Percentiles rank a stretch among this genome's conserved stretches.
These are phyloP conservation scores for Aegotheles bennettii DNA, from an alignment of 2,113 vertebrate species.

Conservation along the genomic window DNA sequence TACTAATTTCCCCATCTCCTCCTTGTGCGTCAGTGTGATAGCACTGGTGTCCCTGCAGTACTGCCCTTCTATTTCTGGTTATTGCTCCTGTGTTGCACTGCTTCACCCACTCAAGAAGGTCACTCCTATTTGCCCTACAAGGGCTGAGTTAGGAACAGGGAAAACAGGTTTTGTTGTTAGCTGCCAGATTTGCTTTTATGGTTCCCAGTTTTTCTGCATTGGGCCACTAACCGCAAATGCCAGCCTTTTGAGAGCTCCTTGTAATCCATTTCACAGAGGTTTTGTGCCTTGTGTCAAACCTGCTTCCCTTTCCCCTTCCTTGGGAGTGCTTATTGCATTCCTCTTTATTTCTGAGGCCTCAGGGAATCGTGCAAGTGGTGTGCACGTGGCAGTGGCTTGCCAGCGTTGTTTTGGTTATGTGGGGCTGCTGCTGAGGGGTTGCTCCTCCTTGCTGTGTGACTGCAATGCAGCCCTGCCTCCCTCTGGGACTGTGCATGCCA, in stretches of 20 bases:
- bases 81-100: neutral
- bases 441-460: neutral
- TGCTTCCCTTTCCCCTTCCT: neutral
- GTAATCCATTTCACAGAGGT: neutral
- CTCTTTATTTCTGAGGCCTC: neutral
- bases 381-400: neutral
- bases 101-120: neutral
- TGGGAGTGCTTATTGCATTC: neutral
- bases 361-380: neutral
- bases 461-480: neutral
- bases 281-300: neutral
- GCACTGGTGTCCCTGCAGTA: fast-evolving
- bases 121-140: neutral
- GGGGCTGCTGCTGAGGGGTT: neutral
- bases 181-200: neutral
- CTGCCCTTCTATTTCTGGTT: neutral
- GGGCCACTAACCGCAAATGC: neutral
- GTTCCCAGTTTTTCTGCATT: neutral
- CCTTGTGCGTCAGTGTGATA: neutral
- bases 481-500: fast-evolving
- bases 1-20: neutral
- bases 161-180: neutral
- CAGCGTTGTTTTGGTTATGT: fast-evolving
- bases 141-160: neutral
- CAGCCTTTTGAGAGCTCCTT: neutral